Evolutionary conservation across 2,797 vertebrate genomes (phyloP), one percentile per base, ranked within the genome.

Genomic region (Danio kyathit): DNA sequence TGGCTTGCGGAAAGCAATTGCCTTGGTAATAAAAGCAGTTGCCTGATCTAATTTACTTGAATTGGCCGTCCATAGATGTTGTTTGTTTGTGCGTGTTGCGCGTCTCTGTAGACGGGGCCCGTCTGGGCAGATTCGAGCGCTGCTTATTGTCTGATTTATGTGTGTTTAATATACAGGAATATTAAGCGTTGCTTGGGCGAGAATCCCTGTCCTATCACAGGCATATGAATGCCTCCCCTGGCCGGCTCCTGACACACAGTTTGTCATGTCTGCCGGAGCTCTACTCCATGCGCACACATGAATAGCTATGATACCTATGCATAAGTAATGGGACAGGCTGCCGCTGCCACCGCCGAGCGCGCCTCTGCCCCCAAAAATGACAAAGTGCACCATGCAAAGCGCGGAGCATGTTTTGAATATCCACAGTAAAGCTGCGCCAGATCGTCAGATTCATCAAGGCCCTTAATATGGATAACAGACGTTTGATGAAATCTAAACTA

Each of bases 271-370:
- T 86, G 88, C 88, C 83, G 70, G 85, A 89, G 90, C 90, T 88
- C 86, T 89, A 89, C 89, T 92, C 91, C 59, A 88, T 88, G 91
- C 90, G 88, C 93, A 92, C 93, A 93, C 93, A 95, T 94, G 93
- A 94, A 94, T 94, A 94, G 92, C 93, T 94, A 95, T 94, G 92
- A 95, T 94, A 93, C 92, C 93, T 93, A 94, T 94, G 93, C 93
- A 95, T 94, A 95, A 93, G 91, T 94, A 95, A 94, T 95, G 88
- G 90, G 83, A 92, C 90, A 90, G 92, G 83, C 87, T 84, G 52
- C 82, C 64, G 83, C 89, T 88, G 79, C 76, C n/a, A 84, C 17
- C 4, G 40, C 82, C 75, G 86, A 64, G 40, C 9, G 3, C 5
- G 7, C 7, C 14, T 64, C 52, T 71, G 56, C 21, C 71, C 70